Evolutionary conservation across 2,888 invertebrate genomes (phyloP).

Genomic region (Pantelozetes paolii): DNA sequence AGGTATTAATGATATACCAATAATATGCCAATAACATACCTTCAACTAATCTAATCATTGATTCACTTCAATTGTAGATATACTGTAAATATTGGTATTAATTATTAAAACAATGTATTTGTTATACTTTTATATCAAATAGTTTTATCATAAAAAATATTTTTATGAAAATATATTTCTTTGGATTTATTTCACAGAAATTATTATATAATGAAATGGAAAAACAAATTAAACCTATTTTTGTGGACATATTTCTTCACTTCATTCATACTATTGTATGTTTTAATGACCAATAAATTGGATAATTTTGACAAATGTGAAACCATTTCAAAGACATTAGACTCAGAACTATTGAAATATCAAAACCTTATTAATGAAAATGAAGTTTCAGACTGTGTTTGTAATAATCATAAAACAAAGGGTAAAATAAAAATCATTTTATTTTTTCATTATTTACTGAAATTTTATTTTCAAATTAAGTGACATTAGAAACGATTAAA

Average conservation of each 20-base stretch:
- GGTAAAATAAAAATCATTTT: too few species aligned
- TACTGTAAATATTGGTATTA: too few species aligned
- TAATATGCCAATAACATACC: too few species aligned
- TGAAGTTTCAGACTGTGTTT: background rate
- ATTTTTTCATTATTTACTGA: too few species aligned
- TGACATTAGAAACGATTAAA: background rate
- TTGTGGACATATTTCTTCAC: background rate
- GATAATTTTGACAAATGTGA: background rate
- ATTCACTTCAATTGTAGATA: too few species aligned
- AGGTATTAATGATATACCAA: too few species aligned
- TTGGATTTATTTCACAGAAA: too few species aligned
- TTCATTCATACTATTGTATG: background rate
- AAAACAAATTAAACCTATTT: background rate
- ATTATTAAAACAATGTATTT: too few species aligned
- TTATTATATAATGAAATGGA: background rate
- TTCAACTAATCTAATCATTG: too few species aligned
- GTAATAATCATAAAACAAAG: background rate
- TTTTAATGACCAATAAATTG: constrained; percentile 4
- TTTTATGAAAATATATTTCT: too few species aligned
- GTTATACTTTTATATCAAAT: too few species aligned
- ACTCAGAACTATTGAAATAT: background rate
- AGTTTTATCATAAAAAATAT: too few species aligned
- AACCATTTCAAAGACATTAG: background rate
- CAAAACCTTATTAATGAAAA: background rate
- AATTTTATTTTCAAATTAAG: background rate